Percentiles rank a stretch among this genome's conserved stretches.
These are phyloP conservation scores for Penaeus monodon DNA, from an alignment of 2,888 invertebrate genomes.

Conservation along the genomic window DNA sequence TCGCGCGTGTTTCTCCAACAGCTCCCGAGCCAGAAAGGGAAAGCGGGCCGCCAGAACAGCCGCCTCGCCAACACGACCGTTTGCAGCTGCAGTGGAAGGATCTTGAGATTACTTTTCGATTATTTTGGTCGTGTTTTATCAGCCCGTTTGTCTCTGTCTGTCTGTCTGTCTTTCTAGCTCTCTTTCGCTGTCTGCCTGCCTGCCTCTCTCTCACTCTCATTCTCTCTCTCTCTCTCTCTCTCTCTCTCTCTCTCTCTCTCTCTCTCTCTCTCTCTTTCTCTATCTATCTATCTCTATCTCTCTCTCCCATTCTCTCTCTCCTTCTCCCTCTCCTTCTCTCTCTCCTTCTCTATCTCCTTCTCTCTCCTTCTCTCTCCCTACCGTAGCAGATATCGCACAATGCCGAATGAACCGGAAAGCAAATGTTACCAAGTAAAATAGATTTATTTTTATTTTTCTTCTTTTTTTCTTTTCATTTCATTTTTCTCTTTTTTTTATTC, in stretches of 20 bases:
- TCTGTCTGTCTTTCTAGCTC: conserved; percentile 6
- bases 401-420: too few species aligned
- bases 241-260: conserved; percentile 1
- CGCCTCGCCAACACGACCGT: too few species aligned
- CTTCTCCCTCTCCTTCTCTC: not conserved
- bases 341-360: not conserved
- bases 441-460: too few species aligned
- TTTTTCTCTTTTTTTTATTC: not conserved
- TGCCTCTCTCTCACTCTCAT: conserved; percentile 23
- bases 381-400: too few species aligned
- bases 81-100: too few species aligned
- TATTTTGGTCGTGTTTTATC: not conserved
- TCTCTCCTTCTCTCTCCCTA: not conserved
- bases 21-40: too few species aligned
- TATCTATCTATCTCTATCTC: not conserved
- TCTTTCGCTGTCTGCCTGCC: conserved; percentile 4
- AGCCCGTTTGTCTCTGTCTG: not conserved
- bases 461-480: not conserved
- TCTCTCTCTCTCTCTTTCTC: not conserved
- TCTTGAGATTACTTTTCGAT: too few species aligned
- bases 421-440: too few species aligned
- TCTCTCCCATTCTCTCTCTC: not conserved
- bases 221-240: conserved; percentile 23
- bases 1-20: not conserved
- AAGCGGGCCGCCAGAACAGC: too few species aligned